Evolutionary conservation across 92 coral and sea anemone species (phyloP).

Genomic region (Diadumene lineata): DNA sequence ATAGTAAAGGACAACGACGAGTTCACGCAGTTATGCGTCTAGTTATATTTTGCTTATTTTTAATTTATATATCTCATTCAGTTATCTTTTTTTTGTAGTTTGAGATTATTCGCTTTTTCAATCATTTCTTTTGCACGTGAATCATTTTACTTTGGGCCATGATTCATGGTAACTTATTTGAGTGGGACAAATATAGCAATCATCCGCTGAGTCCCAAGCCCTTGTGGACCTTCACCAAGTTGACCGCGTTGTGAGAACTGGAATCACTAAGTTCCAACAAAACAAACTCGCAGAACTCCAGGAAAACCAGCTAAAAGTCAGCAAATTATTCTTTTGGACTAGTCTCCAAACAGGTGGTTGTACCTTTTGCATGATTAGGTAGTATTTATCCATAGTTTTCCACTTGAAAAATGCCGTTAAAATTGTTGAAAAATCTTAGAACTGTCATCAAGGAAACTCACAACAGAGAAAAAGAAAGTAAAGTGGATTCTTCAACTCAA

Average conservation of each 20-base stretch:
- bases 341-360: neutral
- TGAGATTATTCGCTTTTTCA: no score
- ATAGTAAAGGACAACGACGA: no score
- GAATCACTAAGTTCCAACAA: slow-evolving; percentile 6
- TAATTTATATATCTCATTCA: no score
- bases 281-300: neutral
- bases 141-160: no score
- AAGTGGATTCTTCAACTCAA: slow-evolving; percentile 1
- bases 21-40: no score
- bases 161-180: no score
- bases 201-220: neutral
- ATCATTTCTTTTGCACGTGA: no score
- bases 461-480: neutral
- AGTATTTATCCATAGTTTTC: neutral
- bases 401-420: neutral
- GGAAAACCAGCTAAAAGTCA: no score
- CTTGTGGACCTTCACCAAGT: neutral
- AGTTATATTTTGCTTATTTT: no score
- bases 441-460: neutral
- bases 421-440: neutral
- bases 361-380: neutral
- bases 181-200: no score
- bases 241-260: slow-evolving; percentile 4
- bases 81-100: no score
- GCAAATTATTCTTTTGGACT: neutral